These are phyloP conservation scores for Diplosoma virens DNA, from an alignment of 23 tunicate genomes.

Conservation along the genomic window DNA sequence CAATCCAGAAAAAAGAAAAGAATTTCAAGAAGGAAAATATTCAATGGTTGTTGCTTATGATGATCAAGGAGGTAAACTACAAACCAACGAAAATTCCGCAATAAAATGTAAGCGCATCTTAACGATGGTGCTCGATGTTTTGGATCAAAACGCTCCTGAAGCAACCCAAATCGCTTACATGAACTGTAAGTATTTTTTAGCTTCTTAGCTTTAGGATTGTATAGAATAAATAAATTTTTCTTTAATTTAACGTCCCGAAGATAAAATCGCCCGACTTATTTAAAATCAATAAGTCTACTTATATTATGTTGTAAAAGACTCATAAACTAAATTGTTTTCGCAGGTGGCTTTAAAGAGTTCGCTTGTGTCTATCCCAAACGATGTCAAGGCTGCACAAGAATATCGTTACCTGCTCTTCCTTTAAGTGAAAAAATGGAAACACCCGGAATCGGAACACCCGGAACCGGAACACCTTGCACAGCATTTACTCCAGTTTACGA, in stretches of 20 bases:
- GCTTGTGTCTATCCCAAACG: background rate
- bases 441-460: background rate
- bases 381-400: conserved; percentile 15
- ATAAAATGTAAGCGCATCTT: conserved; percentile 1
- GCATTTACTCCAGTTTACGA: conserved; percentile 25
- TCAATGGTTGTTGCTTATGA: conserved; percentile 31
- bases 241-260: background rate
- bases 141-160: conserved; percentile 14
- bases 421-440: background rate
- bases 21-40: conserved; percentile 23
- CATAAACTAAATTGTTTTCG: background rate
- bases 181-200: conserved; percentile 5
- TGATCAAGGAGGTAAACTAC: conserved; percentile 22
- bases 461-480: background rate
- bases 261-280: background rate
- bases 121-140: conserved; percentile 1
- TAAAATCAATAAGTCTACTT: background rate
- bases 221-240: too few relatives aligned
- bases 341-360: conserved; percentile 12
- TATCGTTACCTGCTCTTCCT: background rate
- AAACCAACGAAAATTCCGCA: background rate
- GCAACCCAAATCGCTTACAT: background rate
- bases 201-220: background rate
- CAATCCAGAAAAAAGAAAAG: conserved; percentile 26
- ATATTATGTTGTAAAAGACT: background rate